Conservation (phyloP, 30 jellyfish, hydroid and myxozoan species). For the Aurelia aurita region DNA sequence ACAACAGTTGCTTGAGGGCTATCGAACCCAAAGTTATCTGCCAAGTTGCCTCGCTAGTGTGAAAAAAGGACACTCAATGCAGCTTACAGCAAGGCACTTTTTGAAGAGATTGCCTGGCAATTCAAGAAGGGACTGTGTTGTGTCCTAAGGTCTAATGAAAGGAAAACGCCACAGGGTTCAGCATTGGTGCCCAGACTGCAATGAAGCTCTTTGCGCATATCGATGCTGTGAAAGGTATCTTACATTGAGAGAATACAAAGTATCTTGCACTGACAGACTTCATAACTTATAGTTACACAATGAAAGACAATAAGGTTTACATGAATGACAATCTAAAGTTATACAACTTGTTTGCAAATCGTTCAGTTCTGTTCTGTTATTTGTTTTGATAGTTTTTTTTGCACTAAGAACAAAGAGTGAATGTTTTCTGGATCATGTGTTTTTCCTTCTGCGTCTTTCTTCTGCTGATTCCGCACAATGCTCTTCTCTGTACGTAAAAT, state of each 20-base stretch:
- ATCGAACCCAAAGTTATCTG: background rate
- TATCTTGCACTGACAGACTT: background rate
- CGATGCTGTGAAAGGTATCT: constrained; percentile 19
- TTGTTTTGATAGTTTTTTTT: too few relatives aligned
- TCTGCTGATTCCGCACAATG: too few relatives aligned
- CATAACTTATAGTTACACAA: too few relatives aligned
- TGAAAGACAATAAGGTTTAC: too few relatives aligned
- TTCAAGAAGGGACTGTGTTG: constrained; percentile 23
- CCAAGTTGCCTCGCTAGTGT: background rate
- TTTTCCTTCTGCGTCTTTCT: too few relatives aligned
- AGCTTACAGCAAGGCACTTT: constrained; percentile 23
- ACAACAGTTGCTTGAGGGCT: constrained; percentile 17
- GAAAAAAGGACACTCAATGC: background rate
- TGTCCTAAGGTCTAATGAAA: constrained; percentile 14
- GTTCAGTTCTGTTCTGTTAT: too few relatives aligned
- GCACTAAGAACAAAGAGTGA: too few relatives aligned
- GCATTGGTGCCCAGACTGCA: constrained; percentile 11
- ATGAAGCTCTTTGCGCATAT: constrained; percentile 19
- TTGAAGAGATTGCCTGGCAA: background rate
- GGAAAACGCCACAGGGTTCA: constrained; percentile 26
- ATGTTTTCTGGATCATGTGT: too few relatives aligned
- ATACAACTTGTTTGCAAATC: too few relatives aligned
- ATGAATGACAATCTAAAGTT: too few relatives aligned
- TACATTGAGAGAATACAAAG: constrained; percentile 2
- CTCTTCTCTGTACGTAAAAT: too few relatives aligned